These are phyloP conservation scores for Macaria liturata DNA, from an alignment of 2,888 invertebrate species.

Conservation along the genomic window DNA sequence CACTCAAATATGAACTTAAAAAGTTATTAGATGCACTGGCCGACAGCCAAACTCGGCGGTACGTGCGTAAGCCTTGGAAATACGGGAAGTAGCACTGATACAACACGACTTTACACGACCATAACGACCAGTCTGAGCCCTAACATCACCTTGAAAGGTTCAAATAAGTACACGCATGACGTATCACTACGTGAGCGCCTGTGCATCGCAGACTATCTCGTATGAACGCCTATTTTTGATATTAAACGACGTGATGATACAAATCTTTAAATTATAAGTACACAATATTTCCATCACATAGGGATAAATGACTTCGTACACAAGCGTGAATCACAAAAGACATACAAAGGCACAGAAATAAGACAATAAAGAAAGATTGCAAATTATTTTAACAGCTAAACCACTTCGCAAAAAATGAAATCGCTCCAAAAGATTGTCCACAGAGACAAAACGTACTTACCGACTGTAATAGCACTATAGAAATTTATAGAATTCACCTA, in stretches of 20 bases:
- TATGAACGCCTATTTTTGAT: conserved; percentile 32
- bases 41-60: conserved; percentile 48
- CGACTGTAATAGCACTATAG: conserved; percentile 5
- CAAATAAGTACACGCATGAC: conserved; percentile 41
- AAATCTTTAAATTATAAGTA: neutral
- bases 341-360: no score
- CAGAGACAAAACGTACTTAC: conserved; percentile 39
- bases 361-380: conserved; percentile 12
- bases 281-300: no score
- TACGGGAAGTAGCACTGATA: conserved; percentile 35
- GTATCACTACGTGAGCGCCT: conserved; percentile 32
- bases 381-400: neutral
- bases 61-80: conserved; percentile 46
- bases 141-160: conserved; percentile 60
- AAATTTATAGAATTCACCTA: conserved; percentile 18
- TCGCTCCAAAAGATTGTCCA: conserved; percentile 49
- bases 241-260: conserved; percentile 33
- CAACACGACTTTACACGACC: conserved; percentile 37
- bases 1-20: neutral
- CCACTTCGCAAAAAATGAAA: conserved; percentile 43
- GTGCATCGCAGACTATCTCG: conserved; percentile 45
- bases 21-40: conserved; percentile 55
- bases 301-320: no score
- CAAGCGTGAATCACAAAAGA: no score
- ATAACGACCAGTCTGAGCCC: conserved; percentile 42